Conservation (phyloP, 2,888 invertebrate species). For the Epinotia ramella region DNA sequence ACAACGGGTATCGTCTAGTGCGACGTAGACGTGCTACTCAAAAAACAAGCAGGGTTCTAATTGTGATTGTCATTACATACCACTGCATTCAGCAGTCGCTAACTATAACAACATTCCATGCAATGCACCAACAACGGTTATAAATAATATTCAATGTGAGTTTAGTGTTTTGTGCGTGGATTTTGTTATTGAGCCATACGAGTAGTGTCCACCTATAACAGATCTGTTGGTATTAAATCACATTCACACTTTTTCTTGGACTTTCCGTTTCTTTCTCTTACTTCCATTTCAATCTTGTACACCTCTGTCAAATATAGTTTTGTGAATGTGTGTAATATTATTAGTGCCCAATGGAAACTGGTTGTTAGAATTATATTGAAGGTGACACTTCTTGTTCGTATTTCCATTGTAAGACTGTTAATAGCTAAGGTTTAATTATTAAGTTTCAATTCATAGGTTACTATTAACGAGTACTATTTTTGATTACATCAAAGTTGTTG, state of each 20-base stretch:
- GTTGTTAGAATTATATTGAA: conserved; percentile 13
- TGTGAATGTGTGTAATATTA: conserved; percentile 17
- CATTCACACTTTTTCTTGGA: too few species aligned
- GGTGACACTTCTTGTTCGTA: conserved; percentile 38
- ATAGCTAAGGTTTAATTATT: conserved; percentile 37
- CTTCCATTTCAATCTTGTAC: not conserved
- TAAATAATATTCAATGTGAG: not conserved
- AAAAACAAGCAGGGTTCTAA: conserved; percentile 51
- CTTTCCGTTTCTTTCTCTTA: too few species aligned
- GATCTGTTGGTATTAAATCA: not conserved
- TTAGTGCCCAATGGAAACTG: conserved; percentile 9
- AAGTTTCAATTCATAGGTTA: conserved; percentile 27
- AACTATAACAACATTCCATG: conserved; percentile 34
- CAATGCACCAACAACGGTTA: not conserved
- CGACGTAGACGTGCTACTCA: conserved; percentile 17
- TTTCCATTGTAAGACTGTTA: conserved; percentile 46
- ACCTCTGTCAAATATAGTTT: not conserved
- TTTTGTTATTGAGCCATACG: conserved; percentile 1
- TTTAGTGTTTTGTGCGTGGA: conserved; percentile 11
- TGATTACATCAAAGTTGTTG: conserved; percentile 16
- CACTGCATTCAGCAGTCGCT: conserved; percentile 28
- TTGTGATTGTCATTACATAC: conserved; percentile 50
- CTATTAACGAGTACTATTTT: conserved; percentile 17
- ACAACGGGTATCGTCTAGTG: not conserved
- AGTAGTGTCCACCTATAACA: conserved; percentile 10